phyloP scores from a whole-genome alignment of 2,888 invertebrate species.

The Phragmatobia fuliginosa region DNA sequence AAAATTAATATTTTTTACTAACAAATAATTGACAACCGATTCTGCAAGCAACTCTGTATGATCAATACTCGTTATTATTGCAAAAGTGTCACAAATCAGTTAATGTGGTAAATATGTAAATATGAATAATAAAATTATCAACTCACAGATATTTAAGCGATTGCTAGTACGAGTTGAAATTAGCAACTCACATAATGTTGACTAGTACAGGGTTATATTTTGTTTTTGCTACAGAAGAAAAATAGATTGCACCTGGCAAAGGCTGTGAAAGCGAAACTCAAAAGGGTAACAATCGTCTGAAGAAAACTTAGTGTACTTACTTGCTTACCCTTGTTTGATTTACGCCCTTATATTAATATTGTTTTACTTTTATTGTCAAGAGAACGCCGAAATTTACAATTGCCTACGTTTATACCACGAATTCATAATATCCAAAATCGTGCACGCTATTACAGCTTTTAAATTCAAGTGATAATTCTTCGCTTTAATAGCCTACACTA shows the following conservation, averaged over 20 bases:
- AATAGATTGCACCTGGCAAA: constrained; percentile 86
- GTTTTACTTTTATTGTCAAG: constrained; percentile 65
- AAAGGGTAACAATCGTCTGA: constrained; percentile 79
- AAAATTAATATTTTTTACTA: background rate
- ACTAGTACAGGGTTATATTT: constrained; percentile 65
- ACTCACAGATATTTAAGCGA: constrained; percentile 9
- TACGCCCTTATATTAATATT: constrained; percentile 70
- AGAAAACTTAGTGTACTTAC: constrained; percentile 79
- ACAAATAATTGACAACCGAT: background rate
- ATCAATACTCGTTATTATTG: background rate
- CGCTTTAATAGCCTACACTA: constrained; percentile 37
- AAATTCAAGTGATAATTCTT: constrained; percentile 10
- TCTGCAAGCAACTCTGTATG: background rate
- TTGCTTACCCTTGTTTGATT: constrained; percentile 82
- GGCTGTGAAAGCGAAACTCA: constrained; percentile 83
- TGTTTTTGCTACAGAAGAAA: constrained; percentile 87
- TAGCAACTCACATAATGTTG: constrained; percentile 58
- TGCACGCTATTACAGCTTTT: constrained; percentile 46
- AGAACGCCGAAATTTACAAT: constrained; percentile 48
- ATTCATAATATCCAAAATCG: constrained; percentile 32
- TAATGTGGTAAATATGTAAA: constrained; percentile 25
- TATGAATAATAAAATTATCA: constrained; percentile 17
- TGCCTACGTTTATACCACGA: constrained; percentile 27
- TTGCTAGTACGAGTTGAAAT: constrained; percentile 24
- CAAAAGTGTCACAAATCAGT: constrained; percentile 7